Percentiles rank a stretch among this genome's conserved stretches.
Evolutionary conservation across 2,888 invertebrate genomes (phyloP).

Genomic region (Graphium colonna): DNA sequence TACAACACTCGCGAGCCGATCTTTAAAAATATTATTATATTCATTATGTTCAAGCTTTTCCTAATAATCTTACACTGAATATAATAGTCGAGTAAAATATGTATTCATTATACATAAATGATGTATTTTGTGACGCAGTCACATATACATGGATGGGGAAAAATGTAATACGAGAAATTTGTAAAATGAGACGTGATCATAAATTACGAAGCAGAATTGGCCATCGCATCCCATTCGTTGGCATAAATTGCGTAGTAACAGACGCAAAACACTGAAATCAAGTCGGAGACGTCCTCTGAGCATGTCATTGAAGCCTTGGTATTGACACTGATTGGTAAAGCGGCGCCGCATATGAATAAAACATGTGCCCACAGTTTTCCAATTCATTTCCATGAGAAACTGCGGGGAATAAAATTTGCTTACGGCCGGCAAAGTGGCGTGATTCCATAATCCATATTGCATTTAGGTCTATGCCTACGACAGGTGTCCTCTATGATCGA

Average conservation of each 20-base stretch:
- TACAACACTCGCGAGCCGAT: too few relatives aligned
- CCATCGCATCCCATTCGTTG: constrained; percentile 9
- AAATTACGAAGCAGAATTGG: constrained; percentile 4
- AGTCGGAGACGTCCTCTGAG: constrained; percentile 17
- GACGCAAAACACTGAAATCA: constrained; percentile 16
- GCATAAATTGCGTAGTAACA: constrained; percentile 10
- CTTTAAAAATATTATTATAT: too few relatives aligned
- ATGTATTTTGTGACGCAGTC: neutral
- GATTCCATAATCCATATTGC: constrained; percentile 27
- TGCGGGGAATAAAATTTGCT: constrained; percentile 28
- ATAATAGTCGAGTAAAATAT: too few relatives aligned
- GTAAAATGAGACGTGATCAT: constrained; percentile 1
- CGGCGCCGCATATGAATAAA: constrained; percentile 51
- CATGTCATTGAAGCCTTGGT: constrained; percentile 44
- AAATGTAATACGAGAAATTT: constrained; percentile 1
- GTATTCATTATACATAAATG: neutral
- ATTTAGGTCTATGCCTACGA: constrained; percentile 22
- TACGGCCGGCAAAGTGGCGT: constrained; percentile 26
- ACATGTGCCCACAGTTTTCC: constrained; percentile 40
- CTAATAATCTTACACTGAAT: too few relatives aligned
- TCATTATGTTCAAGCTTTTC: too few relatives aligned
- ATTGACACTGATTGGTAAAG: constrained; percentile 60
- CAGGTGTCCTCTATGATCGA: constrained; percentile 20
- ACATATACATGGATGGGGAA: neutral
- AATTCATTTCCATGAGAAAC: constrained; percentile 45